Evolutionary conservation across 2,888 invertebrate species (phyloP).

Genomic region (Lasioglossum lativentre): DNA sequence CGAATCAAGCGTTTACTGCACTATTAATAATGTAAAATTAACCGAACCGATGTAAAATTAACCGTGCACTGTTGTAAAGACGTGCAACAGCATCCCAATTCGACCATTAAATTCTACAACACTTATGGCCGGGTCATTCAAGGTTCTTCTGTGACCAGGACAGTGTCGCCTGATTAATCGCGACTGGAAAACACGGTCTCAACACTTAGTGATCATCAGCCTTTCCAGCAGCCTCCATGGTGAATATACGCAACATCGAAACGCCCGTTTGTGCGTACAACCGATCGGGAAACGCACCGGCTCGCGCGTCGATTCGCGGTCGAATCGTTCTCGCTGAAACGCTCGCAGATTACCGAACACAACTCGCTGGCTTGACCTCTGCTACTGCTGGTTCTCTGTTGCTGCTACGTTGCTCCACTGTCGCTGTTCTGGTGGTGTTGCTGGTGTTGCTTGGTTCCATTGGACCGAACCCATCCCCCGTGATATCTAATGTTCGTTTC

Average conservation of each 20-base stretch:
- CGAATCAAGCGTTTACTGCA: too few species aligned
- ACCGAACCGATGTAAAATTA: too few species aligned
- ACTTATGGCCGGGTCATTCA: too few species aligned
- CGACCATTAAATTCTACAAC: too few species aligned
- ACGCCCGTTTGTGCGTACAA: neutral
- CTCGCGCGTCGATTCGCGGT: conserved; percentile 13
- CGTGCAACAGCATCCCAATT: too few species aligned
- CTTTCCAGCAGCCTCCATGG: neutral
- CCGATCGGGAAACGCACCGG: neutral
- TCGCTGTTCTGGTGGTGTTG: neutral
- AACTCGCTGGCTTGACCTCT: neutral
- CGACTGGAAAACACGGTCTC: neutral
- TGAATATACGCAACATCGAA: conserved; percentile 18
- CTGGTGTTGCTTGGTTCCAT: neutral
- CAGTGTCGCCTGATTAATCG: neutral
- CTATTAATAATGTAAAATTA: too few species aligned
- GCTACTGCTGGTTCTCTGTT: neutral
- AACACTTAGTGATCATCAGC: conserved; percentile 36
- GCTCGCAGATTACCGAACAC: conserved; percentile 19
- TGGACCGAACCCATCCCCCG: neutral
- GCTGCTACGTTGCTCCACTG: neutral
- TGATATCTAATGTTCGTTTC: conserved; percentile 31
- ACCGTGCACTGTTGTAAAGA: too few species aligned
- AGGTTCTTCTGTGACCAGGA: neutral
- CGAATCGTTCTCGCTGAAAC: conserved; percentile 4